phyloP scores from a whole-genome alignment of 2,888 invertebrate genomes.

The Hylaea fasciaria region DNA sequence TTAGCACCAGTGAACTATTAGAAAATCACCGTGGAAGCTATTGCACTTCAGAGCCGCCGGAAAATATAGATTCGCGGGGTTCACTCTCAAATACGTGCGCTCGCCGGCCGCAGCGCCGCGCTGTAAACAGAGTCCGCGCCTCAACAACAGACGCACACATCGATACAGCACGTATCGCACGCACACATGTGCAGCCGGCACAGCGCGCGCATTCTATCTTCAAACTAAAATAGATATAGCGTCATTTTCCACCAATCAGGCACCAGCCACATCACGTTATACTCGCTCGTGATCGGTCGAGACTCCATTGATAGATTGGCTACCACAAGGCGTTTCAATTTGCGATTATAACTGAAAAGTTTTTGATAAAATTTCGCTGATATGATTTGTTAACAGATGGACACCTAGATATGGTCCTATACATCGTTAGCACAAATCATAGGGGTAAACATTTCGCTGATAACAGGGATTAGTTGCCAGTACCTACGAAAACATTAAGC shows the following conservation, averaged over 20 bases:
- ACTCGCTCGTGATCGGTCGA: conserved; percentile 63
- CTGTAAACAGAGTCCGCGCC: conserved; percentile 83
- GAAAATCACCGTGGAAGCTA: conserved; percentile 75
- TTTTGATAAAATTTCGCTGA: conserved; percentile 80
- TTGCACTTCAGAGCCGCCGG: conserved; percentile 70
- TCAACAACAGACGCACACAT: conserved; percentile 78
- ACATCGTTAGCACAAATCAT: conserved; percentile 23
- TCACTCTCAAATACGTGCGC: conserved; percentile 87
- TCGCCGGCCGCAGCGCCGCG: conserved; percentile 81
- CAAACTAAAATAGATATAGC: conserved; percentile 77
- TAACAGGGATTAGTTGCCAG: conserved; percentile 22
- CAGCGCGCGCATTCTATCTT: conserved; percentile 74
- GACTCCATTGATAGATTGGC: conserved; percentile 76
- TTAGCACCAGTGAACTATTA: conserved; percentile 73
- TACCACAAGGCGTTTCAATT: conserved; percentile 77
- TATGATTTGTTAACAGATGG: conserved; percentile 71
- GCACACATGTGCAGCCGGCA: conserved; percentile 56
- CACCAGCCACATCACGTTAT: conserved; percentile 65
- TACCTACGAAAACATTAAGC: conserved; percentile 49
- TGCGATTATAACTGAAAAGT: conserved; percentile 80
- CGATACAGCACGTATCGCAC: conserved; percentile 54
- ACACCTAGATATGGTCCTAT: conserved; percentile 54
- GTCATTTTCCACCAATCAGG: conserved; percentile 71
- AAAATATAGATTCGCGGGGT: conserved; percentile 73
- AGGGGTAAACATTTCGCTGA: conserved; percentile 21